Percentiles rank a stretch among this genome's conserved stretches.
These are phyloP conservation scores for Ptyas mucosa DNA, from an alignment of 2,113 vertebrate genomes.

Conservation along the genomic window DNA sequence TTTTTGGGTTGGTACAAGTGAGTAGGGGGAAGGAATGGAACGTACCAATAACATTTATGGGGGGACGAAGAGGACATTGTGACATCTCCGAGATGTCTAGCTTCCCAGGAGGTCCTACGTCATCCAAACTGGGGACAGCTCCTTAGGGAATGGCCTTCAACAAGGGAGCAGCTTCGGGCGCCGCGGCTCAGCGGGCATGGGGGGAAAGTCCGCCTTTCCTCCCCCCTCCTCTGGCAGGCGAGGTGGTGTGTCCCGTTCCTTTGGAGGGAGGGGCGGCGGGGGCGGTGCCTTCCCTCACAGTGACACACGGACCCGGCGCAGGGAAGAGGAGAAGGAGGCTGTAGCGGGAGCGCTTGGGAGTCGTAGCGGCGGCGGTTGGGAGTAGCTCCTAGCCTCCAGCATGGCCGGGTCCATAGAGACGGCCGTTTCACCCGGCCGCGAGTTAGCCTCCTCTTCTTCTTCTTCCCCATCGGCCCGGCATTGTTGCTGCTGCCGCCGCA, in stretches of 20 bases:
- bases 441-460: not conserved
- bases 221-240: conserved; percentile 22
- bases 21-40: conserved; percentile 19
- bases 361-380: conserved; percentile 41
- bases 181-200: no score
- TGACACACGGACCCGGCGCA: conserved; percentile 49
- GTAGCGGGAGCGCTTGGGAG: not conserved
- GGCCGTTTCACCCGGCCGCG: conserved; percentile 14
- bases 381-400: conserved; percentile 27
- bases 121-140: accelerated
- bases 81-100: not conserved
- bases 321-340: conserved; percentile 15
- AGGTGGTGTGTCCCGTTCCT: conserved; percentile 48
- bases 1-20: not conserved
- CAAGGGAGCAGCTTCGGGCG: not conserved
- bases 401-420: conserved; percentile 41
- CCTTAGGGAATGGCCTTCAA: accelerated
- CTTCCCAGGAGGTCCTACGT: not conserved
- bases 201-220: no score
- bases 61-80: not conserved
- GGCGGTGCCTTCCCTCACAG: conserved; percentile 42
- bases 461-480: not conserved
- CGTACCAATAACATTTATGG: conserved; percentile 36
- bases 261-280: conserved; percentile 49
- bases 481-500: not conserved